phyloP scores from a whole-genome alignment of 1,140 invertebrate genomes.

The Drosophila pseudoobscura region DNA sequence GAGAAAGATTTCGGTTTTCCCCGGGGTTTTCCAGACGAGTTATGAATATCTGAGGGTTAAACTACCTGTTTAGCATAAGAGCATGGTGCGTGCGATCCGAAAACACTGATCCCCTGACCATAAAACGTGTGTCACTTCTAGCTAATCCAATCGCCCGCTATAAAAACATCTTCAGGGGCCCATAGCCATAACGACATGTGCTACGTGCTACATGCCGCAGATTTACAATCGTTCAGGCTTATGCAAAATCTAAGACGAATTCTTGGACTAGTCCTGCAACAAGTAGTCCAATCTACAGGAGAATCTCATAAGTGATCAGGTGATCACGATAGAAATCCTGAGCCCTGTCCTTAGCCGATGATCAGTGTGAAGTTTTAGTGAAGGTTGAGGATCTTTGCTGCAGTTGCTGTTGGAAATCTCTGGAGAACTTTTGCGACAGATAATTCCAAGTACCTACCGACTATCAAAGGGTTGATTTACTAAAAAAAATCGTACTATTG shows the following conservation, averaged over 20 bases:
- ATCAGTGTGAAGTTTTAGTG: too few species aligned
- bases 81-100: not conserved
- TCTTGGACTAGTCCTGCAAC: conserved; percentile 3
- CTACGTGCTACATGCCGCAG: conserved; percentile 18
- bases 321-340: conserved; percentile 3
- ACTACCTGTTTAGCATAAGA: conserved; percentile 38
- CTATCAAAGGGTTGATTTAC: too few species aligned
- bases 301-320: conserved; percentile 13
- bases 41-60: conserved; percentile 58
- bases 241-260: conserved; percentile 34
- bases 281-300: not conserved
- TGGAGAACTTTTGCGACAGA: too few species aligned
- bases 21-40: conserved; percentile 68
- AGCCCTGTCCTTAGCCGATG: too few species aligned
- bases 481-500: too few species aligned
- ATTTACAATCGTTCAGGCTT: conserved; percentile 37
- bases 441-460: too few species aligned
- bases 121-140: conserved; percentile 40
- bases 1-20: conserved; percentile 64
- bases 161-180: conserved; percentile 38
- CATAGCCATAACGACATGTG: not conserved
- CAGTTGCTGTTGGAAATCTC: too few species aligned
- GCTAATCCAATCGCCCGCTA: conserved; percentile 58
- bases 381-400: too few species aligned
- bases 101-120: conserved; percentile 17